phyloP scores from a whole-genome alignment of 2,113 vertebrate genomes.

The Carollia perspicillata region DNA sequence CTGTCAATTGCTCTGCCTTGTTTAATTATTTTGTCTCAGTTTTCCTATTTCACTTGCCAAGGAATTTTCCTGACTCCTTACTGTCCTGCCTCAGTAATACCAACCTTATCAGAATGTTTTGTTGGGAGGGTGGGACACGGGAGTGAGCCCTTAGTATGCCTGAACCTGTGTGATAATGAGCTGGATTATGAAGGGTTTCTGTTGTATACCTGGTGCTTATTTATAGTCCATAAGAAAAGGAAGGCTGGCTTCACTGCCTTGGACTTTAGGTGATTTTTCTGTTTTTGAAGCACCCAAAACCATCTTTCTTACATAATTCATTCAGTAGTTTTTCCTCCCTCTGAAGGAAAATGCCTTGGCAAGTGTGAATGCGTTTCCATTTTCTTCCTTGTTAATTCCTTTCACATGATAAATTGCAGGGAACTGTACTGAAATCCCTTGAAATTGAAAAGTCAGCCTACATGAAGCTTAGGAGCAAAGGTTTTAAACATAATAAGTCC shows the following conservation, averaged over 20 bases:
- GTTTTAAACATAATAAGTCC: conserved; percentile 60
- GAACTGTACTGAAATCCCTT: conserved; percentile 60
- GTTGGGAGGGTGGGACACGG: neutral
- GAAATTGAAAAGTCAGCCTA: conserved; percentile 73
- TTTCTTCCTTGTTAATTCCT: conserved; percentile 72
- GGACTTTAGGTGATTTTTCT: conserved; percentile 38
- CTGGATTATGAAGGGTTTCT: neutral
- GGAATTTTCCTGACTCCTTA: neutral
- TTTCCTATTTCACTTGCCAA: neutral
- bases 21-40: neutral
- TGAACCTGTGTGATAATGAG: neutral
- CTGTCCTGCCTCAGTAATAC: neutral
- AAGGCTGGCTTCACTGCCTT: neutral
- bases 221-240: neutral
- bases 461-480: conserved; percentile 54
- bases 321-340: conserved; percentile 53
- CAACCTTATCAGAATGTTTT: neutral
- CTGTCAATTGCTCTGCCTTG: neutral
- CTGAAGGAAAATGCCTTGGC: conserved; percentile 56
- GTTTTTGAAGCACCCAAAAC: conserved; percentile 45
- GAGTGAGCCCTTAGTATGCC: neutral
- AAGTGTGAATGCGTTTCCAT: conserved; percentile 57
- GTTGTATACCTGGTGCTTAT: neutral
- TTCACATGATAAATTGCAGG: conserved; percentile 71
- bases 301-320: conserved; percentile 53